Conservation (phyloP, 2,888 invertebrate genomes). For the Carpatolechia fugitivella region DNA sequence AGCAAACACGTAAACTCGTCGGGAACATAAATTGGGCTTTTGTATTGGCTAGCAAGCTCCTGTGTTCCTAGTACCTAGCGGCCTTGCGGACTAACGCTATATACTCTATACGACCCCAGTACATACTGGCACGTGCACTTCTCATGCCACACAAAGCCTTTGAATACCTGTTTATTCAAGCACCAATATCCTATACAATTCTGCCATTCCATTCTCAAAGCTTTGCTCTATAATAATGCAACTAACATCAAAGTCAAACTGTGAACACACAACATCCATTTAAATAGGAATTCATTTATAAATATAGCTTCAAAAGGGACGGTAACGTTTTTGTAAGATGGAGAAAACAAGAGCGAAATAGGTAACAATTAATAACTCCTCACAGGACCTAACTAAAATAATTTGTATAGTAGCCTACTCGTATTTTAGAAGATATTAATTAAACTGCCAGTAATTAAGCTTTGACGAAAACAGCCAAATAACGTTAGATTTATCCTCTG, state of each 20-base stretch:
- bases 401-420: too few species aligned
- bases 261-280: not conserved
- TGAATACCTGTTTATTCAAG: slow-evolving; percentile 5
- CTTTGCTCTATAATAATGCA: not conserved
- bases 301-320: not conserved
- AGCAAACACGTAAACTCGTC: slow-evolving; percentile 38
- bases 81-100: slow-evolving; percentile 7
- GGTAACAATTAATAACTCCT: too few species aligned
- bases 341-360: not conserved
- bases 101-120: not conserved
- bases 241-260: not conserved
- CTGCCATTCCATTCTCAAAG: not conserved
- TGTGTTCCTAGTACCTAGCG: slow-evolving; percentile 7
- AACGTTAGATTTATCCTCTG: too few species aligned
- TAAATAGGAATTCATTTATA: not conserved
- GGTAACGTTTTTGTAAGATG: not conserved
- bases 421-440: too few species aligned
- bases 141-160: not conserved
- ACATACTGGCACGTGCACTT: not conserved
- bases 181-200: slow-evolving; percentile 1
- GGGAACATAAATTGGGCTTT: slow-evolving; percentile 43
- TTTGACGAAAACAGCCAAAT: too few species aligned
- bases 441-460: too few species aligned
- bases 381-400: too few species aligned
- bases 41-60: slow-evolving; percentile 27